Percentiles rank a stretch among this genome's conserved stretches.
Conservation (phyloP, 2,888 invertebrate species). For the Lasioglossum villosulum region DNA sequence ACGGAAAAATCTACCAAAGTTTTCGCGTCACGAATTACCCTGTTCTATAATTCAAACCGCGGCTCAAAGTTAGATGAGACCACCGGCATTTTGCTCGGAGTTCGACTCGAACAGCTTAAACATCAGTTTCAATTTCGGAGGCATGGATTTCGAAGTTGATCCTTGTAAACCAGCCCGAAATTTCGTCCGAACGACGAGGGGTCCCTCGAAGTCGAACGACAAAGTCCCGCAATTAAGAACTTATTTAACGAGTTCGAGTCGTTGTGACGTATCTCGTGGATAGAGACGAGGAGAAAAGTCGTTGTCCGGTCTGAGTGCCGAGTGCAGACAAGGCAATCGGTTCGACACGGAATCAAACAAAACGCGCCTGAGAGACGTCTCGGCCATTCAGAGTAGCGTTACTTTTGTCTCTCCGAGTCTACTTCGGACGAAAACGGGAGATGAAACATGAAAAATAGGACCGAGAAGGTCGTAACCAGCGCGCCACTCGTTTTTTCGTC, state of each 20-base stretch:
- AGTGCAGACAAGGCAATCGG: slow-evolving; percentile 47
- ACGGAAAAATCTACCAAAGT: neutral
- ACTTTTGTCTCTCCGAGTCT: slow-evolving; percentile 22
- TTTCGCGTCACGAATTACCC: neutral
- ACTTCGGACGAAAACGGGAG: slow-evolving; percentile 29
- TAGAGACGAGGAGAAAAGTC: neutral
- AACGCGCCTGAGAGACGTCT: slow-evolving; percentile 4
- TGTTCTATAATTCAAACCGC: neutral
- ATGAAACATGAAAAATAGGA: slow-evolving; percentile 68
- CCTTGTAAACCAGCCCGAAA: neutral
- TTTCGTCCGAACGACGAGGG: neutral
- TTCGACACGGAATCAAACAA: slow-evolving; percentile 34
- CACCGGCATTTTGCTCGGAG: neutral
- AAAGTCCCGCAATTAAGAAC: neutral
- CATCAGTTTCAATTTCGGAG: neutral
- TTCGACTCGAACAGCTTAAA: neutral
- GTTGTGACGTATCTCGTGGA: neutral
- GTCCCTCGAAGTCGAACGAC: neutral
- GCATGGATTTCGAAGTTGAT: neutral
- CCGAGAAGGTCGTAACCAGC: slow-evolving; percentile 35
- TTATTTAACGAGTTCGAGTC: slow-evolving; percentile 18
- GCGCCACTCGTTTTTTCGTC: slow-evolving; percentile 58
- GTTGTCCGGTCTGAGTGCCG: neutral
- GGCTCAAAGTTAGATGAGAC: neutral
- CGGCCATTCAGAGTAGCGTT: neutral